phyloP scores from a whole-genome alignment of 2,797 vertebrate genomes.

The Acropternis orthonyx region DNA sequence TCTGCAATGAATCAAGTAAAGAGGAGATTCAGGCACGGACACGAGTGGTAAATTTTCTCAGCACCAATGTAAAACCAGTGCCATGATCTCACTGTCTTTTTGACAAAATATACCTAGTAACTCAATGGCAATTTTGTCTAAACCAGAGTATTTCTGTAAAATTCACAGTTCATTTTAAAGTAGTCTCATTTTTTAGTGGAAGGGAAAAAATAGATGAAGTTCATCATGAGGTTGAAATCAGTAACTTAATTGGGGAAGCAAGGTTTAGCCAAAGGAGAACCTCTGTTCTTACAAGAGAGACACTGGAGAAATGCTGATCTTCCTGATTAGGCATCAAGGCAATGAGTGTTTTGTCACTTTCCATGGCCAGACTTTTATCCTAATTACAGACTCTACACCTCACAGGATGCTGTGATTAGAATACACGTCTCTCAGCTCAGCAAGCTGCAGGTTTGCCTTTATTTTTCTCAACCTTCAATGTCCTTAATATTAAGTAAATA shows the following conservation, averaged over 20 bases:
- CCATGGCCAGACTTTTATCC: not conserved
- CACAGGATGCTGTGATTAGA: not conserved
- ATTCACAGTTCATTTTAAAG: not conserved
- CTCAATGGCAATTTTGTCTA: not conserved
- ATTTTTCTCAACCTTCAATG: not conserved
- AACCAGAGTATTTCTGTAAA: not conserved
- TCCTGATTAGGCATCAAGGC: not conserved
- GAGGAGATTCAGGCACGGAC: not conserved
- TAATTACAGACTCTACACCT: not conserved
- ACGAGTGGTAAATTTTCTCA: not conserved
- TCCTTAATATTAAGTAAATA: not conserved
- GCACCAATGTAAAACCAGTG: not conserved
- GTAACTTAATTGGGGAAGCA: not conserved
- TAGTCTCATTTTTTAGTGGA: not conserved
- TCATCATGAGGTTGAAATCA: not conserved
- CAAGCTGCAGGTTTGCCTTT: not conserved
- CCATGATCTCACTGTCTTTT: not conserved
- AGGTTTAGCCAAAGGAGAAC: not conserved
- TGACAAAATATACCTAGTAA: not conserved
- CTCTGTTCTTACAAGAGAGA: not conserved
- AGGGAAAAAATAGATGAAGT: not conserved
- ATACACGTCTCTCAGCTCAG: not conserved
- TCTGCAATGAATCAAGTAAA: constrained; percentile 14
- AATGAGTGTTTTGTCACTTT: not conserved
- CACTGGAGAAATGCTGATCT: not conserved